These are phyloP conservation scores for Platycheirus rosarum DNA, from an alignment of 2,888 invertebrate genomes.

Conservation along the genomic window DNA sequence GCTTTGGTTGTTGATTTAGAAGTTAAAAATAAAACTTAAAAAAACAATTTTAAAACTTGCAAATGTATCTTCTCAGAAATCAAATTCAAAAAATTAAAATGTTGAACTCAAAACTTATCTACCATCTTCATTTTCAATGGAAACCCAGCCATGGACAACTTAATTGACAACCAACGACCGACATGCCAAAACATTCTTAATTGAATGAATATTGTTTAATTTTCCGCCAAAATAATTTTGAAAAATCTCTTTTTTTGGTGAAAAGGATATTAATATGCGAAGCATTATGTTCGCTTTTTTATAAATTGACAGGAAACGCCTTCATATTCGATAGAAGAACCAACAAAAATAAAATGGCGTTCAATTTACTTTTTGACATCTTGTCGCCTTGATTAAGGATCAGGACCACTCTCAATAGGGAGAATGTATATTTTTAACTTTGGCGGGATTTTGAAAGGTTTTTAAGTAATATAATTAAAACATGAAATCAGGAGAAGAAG, in stretches of 20 bases:
- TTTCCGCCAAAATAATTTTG: conserved; percentile 10
- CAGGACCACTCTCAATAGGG: not conserved
- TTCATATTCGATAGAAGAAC: not conserved
- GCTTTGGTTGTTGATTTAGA: too few relatives aligned
- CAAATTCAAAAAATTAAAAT: too few relatives aligned
- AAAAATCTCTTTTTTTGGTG: not conserved
- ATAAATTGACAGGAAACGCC: conserved; percentile 1
- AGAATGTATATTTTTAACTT: not conserved
- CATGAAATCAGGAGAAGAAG: not conserved
- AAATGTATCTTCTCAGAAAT: too few relatives aligned
- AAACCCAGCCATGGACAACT: too few relatives aligned
- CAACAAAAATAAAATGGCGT: not conserved
- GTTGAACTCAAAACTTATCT: too few relatives aligned
- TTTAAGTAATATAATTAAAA: conserved; percentile 9
- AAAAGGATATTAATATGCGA: conserved; percentile 1
- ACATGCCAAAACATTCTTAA: not conserved
- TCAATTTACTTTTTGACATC: not conserved
- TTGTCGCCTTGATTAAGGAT: conserved; percentile 1
- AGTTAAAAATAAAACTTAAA: too few relatives aligned
- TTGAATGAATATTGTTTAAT: conserved; percentile 4
- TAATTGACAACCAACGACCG: not conserved
- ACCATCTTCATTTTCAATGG: not conserved
- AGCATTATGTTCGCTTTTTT: not conserved
- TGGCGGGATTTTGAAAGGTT: not conserved
- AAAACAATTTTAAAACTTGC: too few relatives aligned